A percentile compares a stretch with the other conserved stretches of the same genome.
These are phyloP conservation scores for Rosalia funebris DNA, from an alignment of 2,888 invertebrate species.

Conservation along the genomic window DNA sequence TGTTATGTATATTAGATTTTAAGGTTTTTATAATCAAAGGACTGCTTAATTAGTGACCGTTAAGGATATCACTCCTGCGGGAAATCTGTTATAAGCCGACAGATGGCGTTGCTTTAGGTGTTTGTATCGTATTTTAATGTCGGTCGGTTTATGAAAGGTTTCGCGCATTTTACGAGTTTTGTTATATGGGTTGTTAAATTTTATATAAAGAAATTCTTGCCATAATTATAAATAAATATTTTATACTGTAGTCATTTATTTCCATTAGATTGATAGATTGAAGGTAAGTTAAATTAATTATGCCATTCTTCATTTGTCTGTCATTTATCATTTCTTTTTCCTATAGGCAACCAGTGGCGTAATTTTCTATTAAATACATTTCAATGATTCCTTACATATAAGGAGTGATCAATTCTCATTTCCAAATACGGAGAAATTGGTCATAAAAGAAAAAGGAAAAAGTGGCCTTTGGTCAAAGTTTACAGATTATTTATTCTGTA, in stretches of 20 bases:
- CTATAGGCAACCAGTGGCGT: no score
- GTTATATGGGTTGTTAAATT: slow-evolving; percentile 33
- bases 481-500: no score
- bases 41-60: slow-evolving; percentile 20
- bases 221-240: slow-evolving; percentile 33
- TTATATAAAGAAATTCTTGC: slow-evolving; percentile 31
- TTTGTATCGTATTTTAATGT: not conserved
- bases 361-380: no score
- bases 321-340: no score
- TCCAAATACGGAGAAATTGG: no score
- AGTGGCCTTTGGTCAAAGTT: no score
- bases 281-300: no score
- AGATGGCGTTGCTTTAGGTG: not conserved
- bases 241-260: slow-evolving; percentile 17
- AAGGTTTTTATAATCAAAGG: slow-evolving; percentile 21
- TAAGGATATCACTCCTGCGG: not conserved
- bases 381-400: no score
- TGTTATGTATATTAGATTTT: slow-evolving; percentile 10
- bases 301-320: no score
- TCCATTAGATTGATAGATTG: no score
- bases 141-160: not conserved
- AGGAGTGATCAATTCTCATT: no score
- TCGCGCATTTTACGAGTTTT: slow-evolving; percentile 8
- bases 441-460: no score
- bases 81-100: not conserved